Evolutionary conservation across 2,113 vertebrate genomes (phyloP).

Genomic region (Stigmatopora argus): DNA sequence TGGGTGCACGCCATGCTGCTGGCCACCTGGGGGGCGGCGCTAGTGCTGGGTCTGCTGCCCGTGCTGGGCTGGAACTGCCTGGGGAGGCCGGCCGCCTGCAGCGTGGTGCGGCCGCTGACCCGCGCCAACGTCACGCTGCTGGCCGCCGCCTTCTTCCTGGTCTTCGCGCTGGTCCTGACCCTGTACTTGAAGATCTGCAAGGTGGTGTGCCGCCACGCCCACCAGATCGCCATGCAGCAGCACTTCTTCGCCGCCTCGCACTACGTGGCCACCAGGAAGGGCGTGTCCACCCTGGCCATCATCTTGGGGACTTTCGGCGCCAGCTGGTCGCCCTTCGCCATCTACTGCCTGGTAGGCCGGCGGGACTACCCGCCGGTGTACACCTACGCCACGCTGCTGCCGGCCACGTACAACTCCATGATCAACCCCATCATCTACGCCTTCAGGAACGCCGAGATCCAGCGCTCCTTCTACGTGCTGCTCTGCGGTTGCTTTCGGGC

Average conservation of each 20-base stretch:
- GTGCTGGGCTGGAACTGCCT: constrained; percentile 97
- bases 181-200: constrained; percentile 96
- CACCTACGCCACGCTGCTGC: constrained; percentile 90
- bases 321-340: constrained; percentile 96
- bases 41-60: constrained; percentile 85
- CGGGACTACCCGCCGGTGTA: constrained; percentile 84
- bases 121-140: constrained; percentile 85
- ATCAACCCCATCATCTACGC: constrained; percentile 99
- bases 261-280: constrained; percentile 90
- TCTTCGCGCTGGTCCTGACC: constrained; percentile 89
- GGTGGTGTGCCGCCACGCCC: constrained; percentile 92
- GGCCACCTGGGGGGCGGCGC: constrained; percentile 85
- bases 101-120: constrained; percentile 87
- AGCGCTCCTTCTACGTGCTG: constrained; percentile 88
- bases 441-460: constrained; percentile 93
- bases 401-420: constrained; percentile 98
- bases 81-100: constrained; percentile 77
- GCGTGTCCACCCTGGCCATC: constrained; percentile 89
- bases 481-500: constrained; percentile 90
- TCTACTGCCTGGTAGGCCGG: constrained; percentile 91
- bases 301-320: constrained; percentile 93
- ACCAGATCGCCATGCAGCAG: constrained; percentile 97
- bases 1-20: constrained; percentile 88
- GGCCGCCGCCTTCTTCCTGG: constrained; percentile 82
- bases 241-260: constrained; percentile 92